Evolutionary conservation across 2,797 vertebrate genomes (phyloP), one percentile per base, ranked within the genome.

Genomic region (Echeneis naucrates): DNA sequence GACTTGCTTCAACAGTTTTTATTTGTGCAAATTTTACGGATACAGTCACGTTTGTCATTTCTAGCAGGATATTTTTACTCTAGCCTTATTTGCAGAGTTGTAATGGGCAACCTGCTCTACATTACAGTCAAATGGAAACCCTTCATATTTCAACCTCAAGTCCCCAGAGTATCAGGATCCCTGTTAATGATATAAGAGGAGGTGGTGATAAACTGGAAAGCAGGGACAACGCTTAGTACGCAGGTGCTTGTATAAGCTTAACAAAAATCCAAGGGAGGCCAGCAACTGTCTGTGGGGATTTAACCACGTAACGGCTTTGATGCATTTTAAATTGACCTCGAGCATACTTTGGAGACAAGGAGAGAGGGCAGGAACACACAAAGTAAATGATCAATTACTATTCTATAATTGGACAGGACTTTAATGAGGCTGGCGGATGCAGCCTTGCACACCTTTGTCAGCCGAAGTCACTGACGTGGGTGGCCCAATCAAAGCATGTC

Each of bases 361-460:
- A 83, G 83, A 87, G 83, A 89, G 85, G 82, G 72, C 75, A 82
- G 83, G 82, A 88, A 86, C 85, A 84, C 86, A 87, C 85, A 88
- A 89, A 93, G 87, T 82, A 90, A 88, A 79, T 77, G 79, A 93
- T 94, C 92, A 93, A 94, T 94, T 94, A 92, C 87, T 87, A 87
- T 91, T 88, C 90, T 89, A 87, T 94, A 93, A 94, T 94, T 94
- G 92, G 92, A 90, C 88, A 80, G 89, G 79, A 72, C 81, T 92
- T 90, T 94, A 94, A 94, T 92, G 92, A 94, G 92, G 87, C 89
- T 83, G 75, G 82, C 45, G 89, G 92, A 95, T 93, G 91, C 92
- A 84, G 85, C 85, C 86, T 86, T 87, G 87, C 86, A 79, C 88
- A 91, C 91, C 90, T 92, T 89, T 93, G 91, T 92, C 90, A 92